Evolutionary conservation across 1,140 invertebrate genomes (phyloP).

Genomic region (Ooceraea biroi): DNA sequence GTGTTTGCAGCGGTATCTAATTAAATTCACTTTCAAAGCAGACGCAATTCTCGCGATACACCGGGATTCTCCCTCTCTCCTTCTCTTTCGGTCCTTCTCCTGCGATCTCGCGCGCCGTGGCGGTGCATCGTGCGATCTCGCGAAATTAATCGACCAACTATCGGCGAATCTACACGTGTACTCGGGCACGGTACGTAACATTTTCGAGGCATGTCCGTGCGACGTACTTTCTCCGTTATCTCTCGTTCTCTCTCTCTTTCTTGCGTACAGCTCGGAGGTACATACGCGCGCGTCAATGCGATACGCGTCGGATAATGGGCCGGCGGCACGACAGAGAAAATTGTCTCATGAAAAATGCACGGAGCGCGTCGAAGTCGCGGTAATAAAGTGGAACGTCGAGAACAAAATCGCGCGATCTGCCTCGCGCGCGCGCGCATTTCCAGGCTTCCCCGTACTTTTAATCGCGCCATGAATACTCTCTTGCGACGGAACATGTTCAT

Average conservation of each 20-base stretch:
- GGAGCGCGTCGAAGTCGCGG: constrained; percentile 59
- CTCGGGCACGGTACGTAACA: constrained; percentile 59
- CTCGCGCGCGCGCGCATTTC: background rate
- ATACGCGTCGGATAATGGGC: constrained; percentile 74
- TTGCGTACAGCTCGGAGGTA: too few relatives aligned
- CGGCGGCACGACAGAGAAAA: constrained; percentile 78
- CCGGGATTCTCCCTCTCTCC: constrained; percentile 4
- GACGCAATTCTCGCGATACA: background rate
- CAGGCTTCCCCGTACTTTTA: background rate
- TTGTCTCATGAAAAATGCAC: constrained; percentile 81
- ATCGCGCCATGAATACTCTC: background rate
- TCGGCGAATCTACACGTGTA: constrained; percentile 79
- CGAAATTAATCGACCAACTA: constrained; percentile 77
- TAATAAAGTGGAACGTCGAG: constrained; percentile 73
- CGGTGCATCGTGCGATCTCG: constrained; percentile 54
- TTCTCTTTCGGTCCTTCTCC: too few relatives aligned
- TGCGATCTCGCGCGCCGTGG: background rate
- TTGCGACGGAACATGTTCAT: background rate
- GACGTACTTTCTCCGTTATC: constrained; percentile 67
- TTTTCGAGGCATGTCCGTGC: constrained; percentile 69
- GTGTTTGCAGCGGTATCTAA: constrained; percentile 25
- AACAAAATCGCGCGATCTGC: constrained; percentile 55
- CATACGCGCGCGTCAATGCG: constrained; percentile 55
- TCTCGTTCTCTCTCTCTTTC: constrained; percentile 14
- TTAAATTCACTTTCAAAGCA: constrained; percentile 13